These are phyloP conservation scores for Lophotriccus pileatus DNA, from an alignment of 2,797 vertebrate genomes.

Conservation along the genomic window DNA sequence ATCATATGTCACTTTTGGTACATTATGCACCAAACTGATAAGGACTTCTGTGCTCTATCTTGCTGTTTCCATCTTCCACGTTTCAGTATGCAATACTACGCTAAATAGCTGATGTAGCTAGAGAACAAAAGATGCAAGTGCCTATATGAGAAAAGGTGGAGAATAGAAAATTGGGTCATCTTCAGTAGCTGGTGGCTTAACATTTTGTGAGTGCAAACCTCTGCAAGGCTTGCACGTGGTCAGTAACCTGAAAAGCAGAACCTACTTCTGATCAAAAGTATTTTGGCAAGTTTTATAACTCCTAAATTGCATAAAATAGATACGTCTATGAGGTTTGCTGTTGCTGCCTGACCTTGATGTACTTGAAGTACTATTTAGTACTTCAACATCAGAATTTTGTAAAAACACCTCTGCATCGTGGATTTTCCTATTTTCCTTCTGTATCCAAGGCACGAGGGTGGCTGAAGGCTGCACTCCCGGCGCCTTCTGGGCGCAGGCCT, in stretches of 20 bases:
- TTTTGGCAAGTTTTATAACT: not conserved
- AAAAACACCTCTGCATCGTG: fast-evolving
- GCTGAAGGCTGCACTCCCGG: not conserved
- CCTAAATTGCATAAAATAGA: not conserved
- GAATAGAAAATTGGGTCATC: not conserved
- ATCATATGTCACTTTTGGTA: not conserved
- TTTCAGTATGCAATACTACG: not conserved
- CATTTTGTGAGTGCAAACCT: not conserved
- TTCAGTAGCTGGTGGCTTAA: not conserved
- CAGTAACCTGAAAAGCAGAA: not conserved
- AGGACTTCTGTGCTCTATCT: not conserved
- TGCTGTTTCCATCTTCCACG: not conserved
- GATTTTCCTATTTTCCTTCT: fast-evolving
- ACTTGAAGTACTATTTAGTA: not conserved
- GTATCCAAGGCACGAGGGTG: fast-evolving
- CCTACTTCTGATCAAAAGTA: not conserved
- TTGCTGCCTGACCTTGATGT: not conserved
- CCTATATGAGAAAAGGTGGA: not conserved
- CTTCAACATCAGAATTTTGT: fast-evolving
- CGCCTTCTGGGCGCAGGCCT: not conserved
- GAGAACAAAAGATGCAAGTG: not conserved
- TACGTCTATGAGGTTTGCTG: not conserved
- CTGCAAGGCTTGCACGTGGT: not conserved
- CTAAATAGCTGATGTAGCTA: not conserved
- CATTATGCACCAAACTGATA: not conserved